Conservation (phyloP, 2,797 vertebrate species). For the Myotis pilosus region DNA sequence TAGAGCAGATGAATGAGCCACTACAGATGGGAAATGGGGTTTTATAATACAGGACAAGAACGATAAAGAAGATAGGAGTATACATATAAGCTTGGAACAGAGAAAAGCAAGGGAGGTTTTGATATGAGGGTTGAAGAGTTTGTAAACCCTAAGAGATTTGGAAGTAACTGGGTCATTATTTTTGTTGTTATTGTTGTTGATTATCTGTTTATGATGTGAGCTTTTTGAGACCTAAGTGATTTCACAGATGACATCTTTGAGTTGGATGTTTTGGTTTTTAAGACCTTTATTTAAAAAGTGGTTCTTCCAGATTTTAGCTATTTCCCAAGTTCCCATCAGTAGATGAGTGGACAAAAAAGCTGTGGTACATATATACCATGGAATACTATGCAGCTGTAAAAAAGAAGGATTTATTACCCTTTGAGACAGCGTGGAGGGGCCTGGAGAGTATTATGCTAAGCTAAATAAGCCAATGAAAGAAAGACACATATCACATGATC, state of each 20-base stretch:
- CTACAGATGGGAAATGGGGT: not conserved
- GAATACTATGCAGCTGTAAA: too few species aligned
- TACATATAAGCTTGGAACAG: rapidly evolving
- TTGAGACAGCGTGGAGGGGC: too few species aligned
- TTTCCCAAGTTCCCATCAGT: too few species aligned
- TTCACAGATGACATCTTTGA: not conserved
- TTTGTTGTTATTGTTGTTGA: not conserved
- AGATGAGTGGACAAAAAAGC: too few species aligned
- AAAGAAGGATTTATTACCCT: too few species aligned
- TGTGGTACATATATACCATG: too few species aligned
- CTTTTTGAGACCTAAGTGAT: not conserved
- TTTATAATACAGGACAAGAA: not conserved
- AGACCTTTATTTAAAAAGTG: not conserved
- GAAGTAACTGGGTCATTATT: not conserved
- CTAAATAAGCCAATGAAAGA: too few species aligned
- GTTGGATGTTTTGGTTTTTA: not conserved
- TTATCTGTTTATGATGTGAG: not conserved
- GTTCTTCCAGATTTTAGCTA: not conserved
- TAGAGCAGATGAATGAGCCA: not conserved
- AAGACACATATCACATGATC: too few species aligned
- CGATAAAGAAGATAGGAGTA: not conserved
- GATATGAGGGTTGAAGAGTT: not conserved
- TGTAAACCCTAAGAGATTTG: not conserved
- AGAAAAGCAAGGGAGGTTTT: not conserved
- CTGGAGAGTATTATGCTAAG: too few species aligned